A percentile compares a stretch with the other conserved stretches of the same genome.
Evolutionary conservation across 2,113 vertebrate species (phyloP).

Genomic region (Mugil cephalus): DNA sequence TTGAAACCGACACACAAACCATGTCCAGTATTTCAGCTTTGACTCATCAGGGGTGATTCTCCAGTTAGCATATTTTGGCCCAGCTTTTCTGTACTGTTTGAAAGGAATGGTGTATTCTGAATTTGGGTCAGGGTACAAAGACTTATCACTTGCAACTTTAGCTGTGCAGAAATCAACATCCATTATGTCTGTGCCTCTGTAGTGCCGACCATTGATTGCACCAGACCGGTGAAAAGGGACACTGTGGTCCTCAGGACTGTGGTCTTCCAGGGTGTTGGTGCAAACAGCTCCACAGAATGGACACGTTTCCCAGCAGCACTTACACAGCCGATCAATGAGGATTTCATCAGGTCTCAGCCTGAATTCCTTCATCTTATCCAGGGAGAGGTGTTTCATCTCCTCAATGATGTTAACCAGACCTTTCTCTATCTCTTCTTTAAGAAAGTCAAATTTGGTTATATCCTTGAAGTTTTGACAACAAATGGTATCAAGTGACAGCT

Average conservation of each 20-base stretch:
- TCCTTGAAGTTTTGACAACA: constrained; percentile 15
- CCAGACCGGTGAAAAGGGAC: no score
- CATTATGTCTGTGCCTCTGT: constrained; percentile 15
- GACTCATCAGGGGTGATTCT: constrained; percentile 76
- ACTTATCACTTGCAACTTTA: background rate
- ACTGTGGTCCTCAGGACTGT: no score
- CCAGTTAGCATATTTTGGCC: constrained; percentile 60
- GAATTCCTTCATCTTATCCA: constrained; percentile 21
- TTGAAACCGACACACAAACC: constrained; percentile 82
- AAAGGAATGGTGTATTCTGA: background rate
- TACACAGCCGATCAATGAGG: constrained; percentile 65
- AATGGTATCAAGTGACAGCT: constrained; percentile 10
- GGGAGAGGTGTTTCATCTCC: background rate
- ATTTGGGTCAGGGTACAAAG: background rate
- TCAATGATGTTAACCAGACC: background rate
- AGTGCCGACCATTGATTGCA: constrained; percentile 19
- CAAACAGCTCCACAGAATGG: constrained; percentile 63
- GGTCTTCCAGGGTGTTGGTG: no score
- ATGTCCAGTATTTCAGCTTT: constrained; percentile 80
- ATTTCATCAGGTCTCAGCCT: constrained; percentile 41
- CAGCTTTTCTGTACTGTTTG: constrained; percentile 65
- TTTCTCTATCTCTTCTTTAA: constrained; percentile 43
- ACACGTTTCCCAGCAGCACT: constrained; percentile 73
- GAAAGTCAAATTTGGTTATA: constrained; percentile 41
- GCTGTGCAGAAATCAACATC: constrained; percentile 57